A percentile compares a stretch with the other conserved stretches of the same genome.
Evolutionary conservation across 2,797 vertebrate genomes (phyloP).

Genomic region (Schizopygopsis pylzovi): DNA sequence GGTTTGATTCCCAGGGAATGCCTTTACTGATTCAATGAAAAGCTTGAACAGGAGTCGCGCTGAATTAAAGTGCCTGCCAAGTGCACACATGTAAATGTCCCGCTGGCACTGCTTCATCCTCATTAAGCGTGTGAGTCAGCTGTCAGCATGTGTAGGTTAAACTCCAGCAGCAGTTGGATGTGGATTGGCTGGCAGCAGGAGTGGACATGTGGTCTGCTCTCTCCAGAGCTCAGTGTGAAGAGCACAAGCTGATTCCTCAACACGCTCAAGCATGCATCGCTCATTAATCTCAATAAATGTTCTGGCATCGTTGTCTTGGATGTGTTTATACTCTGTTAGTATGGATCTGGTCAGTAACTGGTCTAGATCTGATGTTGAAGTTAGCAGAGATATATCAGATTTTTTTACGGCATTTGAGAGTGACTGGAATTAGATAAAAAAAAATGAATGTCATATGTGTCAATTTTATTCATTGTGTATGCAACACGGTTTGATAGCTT

Average conservation of each 20-base stretch:
- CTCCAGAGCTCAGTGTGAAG: constrained; percentile 51
- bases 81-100: constrained; percentile 10
- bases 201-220: constrained; percentile 27
- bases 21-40: neutral
- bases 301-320: neutral
- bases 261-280: neutral
- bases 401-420: neutral
- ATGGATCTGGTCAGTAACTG: neutral
- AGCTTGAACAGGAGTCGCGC: neutral
- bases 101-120: neutral
- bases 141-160: constrained; percentile 14
- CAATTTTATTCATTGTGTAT: neutral
- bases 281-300: neutral
- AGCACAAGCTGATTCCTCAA: constrained; percentile 35
- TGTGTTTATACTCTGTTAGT: neutral
- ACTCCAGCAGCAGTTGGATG: constrained; percentile 22
- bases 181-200: constrained; percentile 12
- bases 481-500: neutral
- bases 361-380: neutral
- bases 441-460: neutral
- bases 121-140: constrained; percentile 35
- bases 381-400: neutral
- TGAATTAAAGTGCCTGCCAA: constrained; percentile 1
- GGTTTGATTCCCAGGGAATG: constrained; percentile 11
- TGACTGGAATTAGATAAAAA: neutral